Conservation (phyloP, 2,888 invertebrate genomes). For the Apantesis nais region DNA sequence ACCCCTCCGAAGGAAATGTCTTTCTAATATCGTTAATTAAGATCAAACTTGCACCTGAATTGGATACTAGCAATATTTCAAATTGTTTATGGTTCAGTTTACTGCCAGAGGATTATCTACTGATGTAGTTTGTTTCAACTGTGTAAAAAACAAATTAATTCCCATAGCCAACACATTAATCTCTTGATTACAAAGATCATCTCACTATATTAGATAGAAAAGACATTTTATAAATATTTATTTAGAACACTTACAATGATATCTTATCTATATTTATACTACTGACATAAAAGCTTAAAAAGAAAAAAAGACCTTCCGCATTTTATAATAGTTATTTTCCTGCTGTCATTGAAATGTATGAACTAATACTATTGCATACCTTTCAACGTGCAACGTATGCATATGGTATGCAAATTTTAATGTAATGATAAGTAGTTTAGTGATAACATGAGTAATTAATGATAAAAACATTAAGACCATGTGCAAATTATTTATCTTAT, state of each 20-base stretch:
- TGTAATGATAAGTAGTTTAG: neutral
- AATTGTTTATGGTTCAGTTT: neutral
- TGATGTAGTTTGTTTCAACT: too few species aligned
- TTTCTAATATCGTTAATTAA: neutral
- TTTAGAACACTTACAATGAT: too few species aligned
- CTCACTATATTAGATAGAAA: neutral
- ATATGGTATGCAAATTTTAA: too few species aligned
- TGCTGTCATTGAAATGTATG: neutral
- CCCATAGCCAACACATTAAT: neutral
- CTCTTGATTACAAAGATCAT: neutral
- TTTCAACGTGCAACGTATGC: too few species aligned
- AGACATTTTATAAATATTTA: too few species aligned
- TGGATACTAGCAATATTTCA: neutral
- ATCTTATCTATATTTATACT: too few species aligned
- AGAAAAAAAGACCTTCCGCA: too few species aligned
- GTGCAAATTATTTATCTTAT: slow-evolving; percentile 6
- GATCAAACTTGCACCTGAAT: neutral
- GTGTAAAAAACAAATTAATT: neutral
- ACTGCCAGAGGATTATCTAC: neutral
- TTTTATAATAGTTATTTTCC: neutral
- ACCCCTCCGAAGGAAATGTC: too few species aligned
- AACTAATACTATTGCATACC: too few species aligned
- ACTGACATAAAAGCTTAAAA: too few species aligned
- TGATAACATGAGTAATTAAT: neutral
- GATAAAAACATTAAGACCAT: neutral